Conservation (phyloP, 2,888 invertebrate species). For the Athripsodes cinereus region DNA sequence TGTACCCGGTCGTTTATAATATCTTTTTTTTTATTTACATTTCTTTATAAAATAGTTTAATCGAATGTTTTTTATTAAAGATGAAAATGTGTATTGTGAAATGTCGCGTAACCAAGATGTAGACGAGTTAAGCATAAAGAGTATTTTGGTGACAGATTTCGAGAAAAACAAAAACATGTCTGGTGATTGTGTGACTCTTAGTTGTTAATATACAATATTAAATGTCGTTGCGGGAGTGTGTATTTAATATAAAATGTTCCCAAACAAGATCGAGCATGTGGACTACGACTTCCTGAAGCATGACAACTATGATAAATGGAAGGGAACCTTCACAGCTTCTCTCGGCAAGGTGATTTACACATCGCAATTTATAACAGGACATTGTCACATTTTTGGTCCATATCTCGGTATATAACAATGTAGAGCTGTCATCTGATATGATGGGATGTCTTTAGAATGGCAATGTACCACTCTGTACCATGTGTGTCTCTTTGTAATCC, state of each 20-base stretch:
- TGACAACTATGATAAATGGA: constrained; percentile 89
- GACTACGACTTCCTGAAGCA: constrained; percentile 82
- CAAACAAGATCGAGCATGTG: constrained; percentile 49
- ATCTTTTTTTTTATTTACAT: constrained; percentile 9
- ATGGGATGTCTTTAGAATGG: neutral
- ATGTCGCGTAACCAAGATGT: constrained; percentile 6
- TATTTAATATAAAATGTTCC: constrained; percentile 32
- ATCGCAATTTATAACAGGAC: neutral
- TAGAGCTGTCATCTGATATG: neutral
- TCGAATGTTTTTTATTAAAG: constrained; percentile 4
- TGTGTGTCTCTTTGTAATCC: neutral
- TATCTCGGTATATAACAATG: neutral
- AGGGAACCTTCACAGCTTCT: constrained; percentile 80
- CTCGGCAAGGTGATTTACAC: constrained; percentile 69
- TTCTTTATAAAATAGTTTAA: constrained; percentile 1
- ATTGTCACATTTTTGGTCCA: neutral
- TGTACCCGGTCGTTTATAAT: constrained; percentile 7
- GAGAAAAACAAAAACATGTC: constrained; percentile 22
- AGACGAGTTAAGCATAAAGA: constrained; percentile 4
- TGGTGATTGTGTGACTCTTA: constrained; percentile 10
- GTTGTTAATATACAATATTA: constrained; percentile 9
- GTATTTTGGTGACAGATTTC: constrained; percentile 9
- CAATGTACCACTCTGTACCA: neutral
- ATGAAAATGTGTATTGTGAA: constrained; percentile 4
- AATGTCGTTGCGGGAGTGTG: constrained; percentile 13